Conservation (phyloP, 2,797 vertebrate genomes). For the Pangasius macronema region DNA sequence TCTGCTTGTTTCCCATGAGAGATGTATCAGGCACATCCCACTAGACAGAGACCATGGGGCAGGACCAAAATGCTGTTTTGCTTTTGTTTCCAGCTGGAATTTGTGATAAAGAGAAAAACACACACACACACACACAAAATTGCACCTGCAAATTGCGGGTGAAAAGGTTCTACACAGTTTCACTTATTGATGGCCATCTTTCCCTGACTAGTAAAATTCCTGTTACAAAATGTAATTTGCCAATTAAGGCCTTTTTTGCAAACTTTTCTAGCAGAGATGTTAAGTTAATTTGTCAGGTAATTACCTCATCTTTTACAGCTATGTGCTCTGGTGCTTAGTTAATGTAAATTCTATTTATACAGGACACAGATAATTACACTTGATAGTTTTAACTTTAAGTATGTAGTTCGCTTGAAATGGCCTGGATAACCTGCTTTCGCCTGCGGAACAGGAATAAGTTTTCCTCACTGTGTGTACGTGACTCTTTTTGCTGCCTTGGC, state of each 20-base stretch:
- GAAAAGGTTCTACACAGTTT: not conserved
- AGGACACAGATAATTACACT: conserved; percentile 36
- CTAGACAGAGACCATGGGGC: not conserved
- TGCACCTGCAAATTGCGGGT: no score
- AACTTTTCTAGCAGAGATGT: conserved; percentile 15
- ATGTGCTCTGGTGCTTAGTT: conserved; percentile 6
- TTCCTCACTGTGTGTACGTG: not conserved
- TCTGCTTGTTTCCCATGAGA: not conserved
- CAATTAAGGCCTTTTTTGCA: conserved; percentile 3
- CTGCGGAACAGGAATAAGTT: not conserved
- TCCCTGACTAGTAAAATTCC: conserved; percentile 6
- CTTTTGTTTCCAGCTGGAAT: not conserved
- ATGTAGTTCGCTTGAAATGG: conserved; percentile 16
- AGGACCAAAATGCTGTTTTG: conserved; percentile 13
- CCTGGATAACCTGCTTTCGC: conserved; percentile 12
- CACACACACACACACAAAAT: not conserved
- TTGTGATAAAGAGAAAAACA: not conserved
- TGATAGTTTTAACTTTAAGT: conserved; percentile 26
- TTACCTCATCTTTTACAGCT: conserved; percentile 29
- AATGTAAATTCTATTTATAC: conserved; percentile 40
- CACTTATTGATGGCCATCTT: conserved; percentile 11
- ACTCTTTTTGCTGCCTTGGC: not conserved
- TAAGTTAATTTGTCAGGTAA: conserved; percentile 32
- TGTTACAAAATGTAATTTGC: not conserved
- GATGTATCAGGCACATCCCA: not conserved